Evolutionary conservation across 1,140 invertebrate species (phyloP).

Genomic region (Drosophila chauvacae): DNA sequence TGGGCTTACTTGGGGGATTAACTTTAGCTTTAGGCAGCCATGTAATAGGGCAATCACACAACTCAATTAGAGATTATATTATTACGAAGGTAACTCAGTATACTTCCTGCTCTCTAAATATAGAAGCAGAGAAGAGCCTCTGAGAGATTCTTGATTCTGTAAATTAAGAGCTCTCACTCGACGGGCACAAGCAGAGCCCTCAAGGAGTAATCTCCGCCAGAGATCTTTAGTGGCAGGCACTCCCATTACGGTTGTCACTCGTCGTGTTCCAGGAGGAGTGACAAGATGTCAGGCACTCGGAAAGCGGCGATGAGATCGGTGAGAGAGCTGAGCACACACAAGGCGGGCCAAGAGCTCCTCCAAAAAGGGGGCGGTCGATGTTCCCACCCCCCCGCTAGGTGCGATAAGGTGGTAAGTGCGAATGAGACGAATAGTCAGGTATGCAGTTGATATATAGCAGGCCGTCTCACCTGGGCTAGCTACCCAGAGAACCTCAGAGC

Average conservation of each 20-base stretch:
- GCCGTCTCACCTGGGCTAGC: slow-evolving; percentile 19
- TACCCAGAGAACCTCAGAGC: neutral
- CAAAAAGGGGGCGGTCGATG: slow-evolving; percentile 27
- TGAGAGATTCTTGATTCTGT: neutral
- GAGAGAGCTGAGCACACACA: neutral
- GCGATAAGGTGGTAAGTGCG: slow-evolving; percentile 29
- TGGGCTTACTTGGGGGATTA: neutral
- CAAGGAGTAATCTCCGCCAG: slow-evolving; percentile 9
- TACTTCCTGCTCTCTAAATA: neutral
- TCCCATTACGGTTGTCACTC: slow-evolving; percentile 25
- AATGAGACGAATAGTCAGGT: slow-evolving; percentile 14
- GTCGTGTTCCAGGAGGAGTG: slow-evolving; percentile 10
- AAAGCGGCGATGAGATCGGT: slow-evolving; percentile 3
- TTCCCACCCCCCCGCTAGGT: neutral
- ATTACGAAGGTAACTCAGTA: neutral
- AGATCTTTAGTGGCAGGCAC: slow-evolving; percentile 11
- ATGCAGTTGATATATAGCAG: neutral
- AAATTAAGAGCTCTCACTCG: slow-evolving; percentile 20
- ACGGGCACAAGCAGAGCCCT: slow-evolving; percentile 5
- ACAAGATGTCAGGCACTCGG: slow-evolving; percentile 34
- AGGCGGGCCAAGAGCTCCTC: slow-evolving; percentile 8
- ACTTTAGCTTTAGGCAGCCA: neutral
- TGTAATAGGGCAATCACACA: neutral
- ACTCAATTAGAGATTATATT: too few species aligned
- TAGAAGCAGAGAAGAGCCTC: neutral